A percentile compares a stretch with the other conserved stretches of the same genome.
These are phyloP conservation scores for Sycobia sp. DNA, from an alignment of 1,140 invertebrate genomes.

Conservation along the genomic window DNA sequence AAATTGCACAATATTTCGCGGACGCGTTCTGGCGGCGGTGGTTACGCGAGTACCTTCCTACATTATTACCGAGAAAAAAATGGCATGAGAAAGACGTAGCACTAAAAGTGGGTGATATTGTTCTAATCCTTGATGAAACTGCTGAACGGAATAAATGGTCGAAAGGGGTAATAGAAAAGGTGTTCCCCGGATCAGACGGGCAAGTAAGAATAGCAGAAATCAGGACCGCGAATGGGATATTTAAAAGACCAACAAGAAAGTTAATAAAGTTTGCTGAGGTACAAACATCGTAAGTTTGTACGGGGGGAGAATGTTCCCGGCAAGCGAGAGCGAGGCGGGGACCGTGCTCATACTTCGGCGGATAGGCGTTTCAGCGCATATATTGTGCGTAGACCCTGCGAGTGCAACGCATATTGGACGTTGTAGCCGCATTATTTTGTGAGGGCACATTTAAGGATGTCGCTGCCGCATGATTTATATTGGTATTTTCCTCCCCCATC, in stretches of 20 bases:
- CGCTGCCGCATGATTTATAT: too few species aligned
- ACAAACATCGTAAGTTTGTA: too few species aligned
- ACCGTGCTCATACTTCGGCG: too few species aligned
- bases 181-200: not conserved
- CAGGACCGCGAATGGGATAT: not conserved
- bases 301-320: too few species aligned
- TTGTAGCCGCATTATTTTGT: too few species aligned
- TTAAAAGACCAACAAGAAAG: not conserved
- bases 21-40: constrained; percentile 42
- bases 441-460: too few species aligned
- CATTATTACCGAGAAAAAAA: constrained; percentile 31
- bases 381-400: too few species aligned
- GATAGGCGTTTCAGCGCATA: too few species aligned
- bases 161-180: not conserved
- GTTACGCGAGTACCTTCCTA: constrained; percentile 38
- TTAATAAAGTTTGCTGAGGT: too few species aligned
- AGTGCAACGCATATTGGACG: too few species aligned
- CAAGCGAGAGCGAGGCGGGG: too few species aligned
- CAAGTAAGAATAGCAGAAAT: not conserved
- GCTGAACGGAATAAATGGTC: not conserved
- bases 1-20: constrained; percentile 29
- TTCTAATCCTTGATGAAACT: constrained; percentile 2
- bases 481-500: too few species aligned
- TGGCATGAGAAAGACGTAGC: not conserved
- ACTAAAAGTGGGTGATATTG: constrained; percentile 1